Percentiles rank a stretch among this genome's conserved stretches.
phyloP scores from a whole-genome alignment of 2,113 vertebrate species.

The Bubalus kerabau region DNA sequence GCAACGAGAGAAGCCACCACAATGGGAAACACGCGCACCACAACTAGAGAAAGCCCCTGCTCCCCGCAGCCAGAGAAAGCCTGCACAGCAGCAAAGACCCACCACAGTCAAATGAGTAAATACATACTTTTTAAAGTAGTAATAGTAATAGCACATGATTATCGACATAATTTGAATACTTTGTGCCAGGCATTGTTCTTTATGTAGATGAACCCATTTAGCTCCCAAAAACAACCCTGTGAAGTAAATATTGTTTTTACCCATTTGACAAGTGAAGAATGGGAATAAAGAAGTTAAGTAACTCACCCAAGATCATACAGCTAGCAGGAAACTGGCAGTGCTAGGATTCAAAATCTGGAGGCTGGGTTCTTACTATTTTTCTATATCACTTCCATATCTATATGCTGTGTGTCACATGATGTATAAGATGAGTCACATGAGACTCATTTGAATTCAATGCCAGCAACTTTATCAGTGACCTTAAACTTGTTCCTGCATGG shows the following conservation, averaged over 20 bases:
- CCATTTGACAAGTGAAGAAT: neutral
- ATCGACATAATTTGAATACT: neutral
- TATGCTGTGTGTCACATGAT: neutral
- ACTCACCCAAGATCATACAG: neutral
- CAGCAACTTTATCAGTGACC: neutral
- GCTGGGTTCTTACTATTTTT: neutral
- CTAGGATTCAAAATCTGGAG: neutral
- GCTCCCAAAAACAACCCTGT: neutral
- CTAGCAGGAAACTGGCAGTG: neutral
- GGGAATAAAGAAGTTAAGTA: neutral
- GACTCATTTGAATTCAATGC: neutral
- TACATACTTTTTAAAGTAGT: neutral
- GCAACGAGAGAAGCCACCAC: neutral
- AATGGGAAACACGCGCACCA: rapidly evolving
- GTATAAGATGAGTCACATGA: neutral
- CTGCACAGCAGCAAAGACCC: neutral
- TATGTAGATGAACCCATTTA: neutral
- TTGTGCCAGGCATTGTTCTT: neutral
- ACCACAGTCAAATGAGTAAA: neutral
- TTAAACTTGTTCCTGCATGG: neutral
- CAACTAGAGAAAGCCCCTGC: neutral
- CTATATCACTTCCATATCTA: neutral
- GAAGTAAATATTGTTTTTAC: neutral
- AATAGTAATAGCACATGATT: neutral
- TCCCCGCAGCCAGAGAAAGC: neutral